Evolutionary conservation across 2,797 vertebrate genomes (phyloP), one percentile per base, ranked within the genome.

Genomic region (Pachyuromys duprasi): DNA sequence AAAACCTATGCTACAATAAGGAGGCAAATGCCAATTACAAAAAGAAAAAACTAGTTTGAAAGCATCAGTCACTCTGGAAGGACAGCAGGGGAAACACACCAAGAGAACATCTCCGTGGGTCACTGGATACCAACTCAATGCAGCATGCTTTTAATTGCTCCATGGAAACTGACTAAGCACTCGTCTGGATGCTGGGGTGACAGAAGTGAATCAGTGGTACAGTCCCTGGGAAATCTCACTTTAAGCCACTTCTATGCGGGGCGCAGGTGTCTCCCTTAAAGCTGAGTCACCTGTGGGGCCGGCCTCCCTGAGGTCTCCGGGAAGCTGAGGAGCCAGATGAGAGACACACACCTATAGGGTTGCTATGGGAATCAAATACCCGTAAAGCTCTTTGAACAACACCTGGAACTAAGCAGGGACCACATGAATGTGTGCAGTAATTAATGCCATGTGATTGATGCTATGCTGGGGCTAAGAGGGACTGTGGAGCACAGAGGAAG

Each of bases 1-100:
- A 9, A 86, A 91, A 72, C 90, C 86, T 20, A 15, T 26, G 65
- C 86, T 75, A 18, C 20, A 63, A 67, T 55, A 72, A 89, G 81
- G n/a, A 84, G 80, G 55, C 5, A 70, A 45, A 92, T 8, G 17
- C 63, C 74, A 49, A 49, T 49, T 49, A 49, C 45, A 49, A 49
- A 45, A 62, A 33, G 11, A 76, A 60, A 60, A 39, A 62, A 49
- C 28, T 60, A 26, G 53, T 84, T 91, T 92, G 28, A 86, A 89
- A 26, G 53, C 75, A 31, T 49, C 83, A 75, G 90, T 57, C 31
- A n/a, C 1, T 24, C 90, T 39, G 31, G 75, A 67, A 53, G 36
- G 72, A 62, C 53, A 82, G 45, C 53, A n/a, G 80, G 55, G 80
- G 15, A 33, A 55, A 45, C 15, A 26, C 53, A 11, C 4, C 18